Percentiles rank a stretch among this genome's conserved stretches.
These are phyloP conservation scores for Drosophila fulvimacula DNA, from an alignment of 2,888 invertebrate species.

Conservation along the genomic window DNA sequence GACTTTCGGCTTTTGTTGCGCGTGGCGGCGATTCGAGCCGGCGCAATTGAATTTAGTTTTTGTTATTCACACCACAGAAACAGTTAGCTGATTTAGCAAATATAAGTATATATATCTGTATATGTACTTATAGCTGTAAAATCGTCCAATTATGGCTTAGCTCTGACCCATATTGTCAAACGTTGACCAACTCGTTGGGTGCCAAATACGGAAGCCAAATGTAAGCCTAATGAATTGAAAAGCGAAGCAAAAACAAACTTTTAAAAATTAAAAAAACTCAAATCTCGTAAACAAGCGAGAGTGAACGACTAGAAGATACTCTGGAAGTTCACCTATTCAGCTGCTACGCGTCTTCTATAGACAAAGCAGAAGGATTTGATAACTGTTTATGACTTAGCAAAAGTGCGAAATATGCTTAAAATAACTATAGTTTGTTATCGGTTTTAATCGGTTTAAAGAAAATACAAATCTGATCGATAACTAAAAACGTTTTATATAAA, in stretches of 20 bases:
- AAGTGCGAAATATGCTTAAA: no score
- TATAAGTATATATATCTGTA: not conserved
- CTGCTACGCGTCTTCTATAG: no score
- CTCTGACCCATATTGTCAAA: slow-evolving; percentile 54
- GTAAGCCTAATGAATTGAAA: slow-evolving; percentile 79
- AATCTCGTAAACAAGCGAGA: slow-evolving; percentile 21
- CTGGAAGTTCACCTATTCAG: not conserved
- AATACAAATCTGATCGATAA: no score
- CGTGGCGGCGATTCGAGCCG: slow-evolving; percentile 11
- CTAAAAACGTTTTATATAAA: no score
- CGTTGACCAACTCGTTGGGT: slow-evolving; percentile 44
- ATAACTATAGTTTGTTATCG: no score
- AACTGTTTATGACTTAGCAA: no score
- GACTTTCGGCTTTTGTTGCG: not conserved
- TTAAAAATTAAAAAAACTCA: slow-evolving; percentile 17
- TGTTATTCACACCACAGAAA: slow-evolving; percentile 32
- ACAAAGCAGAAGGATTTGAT: not conserved
- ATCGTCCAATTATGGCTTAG: slow-evolving; percentile 16
- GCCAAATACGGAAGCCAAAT: slow-evolving; percentile 78
- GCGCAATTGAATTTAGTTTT: slow-evolving; percentile 22
- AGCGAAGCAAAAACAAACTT: slow-evolving; percentile 36
- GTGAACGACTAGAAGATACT: not conserved
- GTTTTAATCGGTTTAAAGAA: no score
- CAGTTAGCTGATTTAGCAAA: slow-evolving; percentile 43
- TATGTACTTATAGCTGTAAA: slow-evolving; percentile 46